These are phyloP conservation scores for Aeoliscus strigatus DNA, from an alignment of 2,797 vertebrate species.

Conservation along the genomic window DNA sequence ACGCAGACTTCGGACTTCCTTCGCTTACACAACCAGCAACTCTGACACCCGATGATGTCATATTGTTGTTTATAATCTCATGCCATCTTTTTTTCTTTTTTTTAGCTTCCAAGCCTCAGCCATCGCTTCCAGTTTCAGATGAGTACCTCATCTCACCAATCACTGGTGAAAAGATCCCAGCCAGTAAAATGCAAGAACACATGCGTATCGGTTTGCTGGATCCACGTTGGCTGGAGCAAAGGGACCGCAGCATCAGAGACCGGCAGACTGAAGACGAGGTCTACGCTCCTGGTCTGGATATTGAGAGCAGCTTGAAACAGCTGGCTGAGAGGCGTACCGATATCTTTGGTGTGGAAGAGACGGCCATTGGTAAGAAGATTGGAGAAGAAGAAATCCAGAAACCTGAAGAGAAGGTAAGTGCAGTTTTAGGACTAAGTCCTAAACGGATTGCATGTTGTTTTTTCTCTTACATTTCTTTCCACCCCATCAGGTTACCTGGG, in stretches of 20 bases:
- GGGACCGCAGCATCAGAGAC: constrained; percentile 92
- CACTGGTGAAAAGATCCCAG: constrained; percentile 95
- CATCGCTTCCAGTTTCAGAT: constrained; percentile 75
- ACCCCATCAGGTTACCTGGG: constrained; percentile 89
- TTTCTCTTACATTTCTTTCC: not conserved
- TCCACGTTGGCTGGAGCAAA: constrained; percentile 96
- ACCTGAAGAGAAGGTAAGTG: constrained; percentile 92
- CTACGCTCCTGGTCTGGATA: constrained; percentile 97
- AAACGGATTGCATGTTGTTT: not conserved
- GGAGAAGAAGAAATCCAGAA: constrained; percentile 99
- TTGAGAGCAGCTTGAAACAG: constrained; percentile 98
- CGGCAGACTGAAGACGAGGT: constrained; percentile 97
- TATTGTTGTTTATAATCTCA: not conserved
- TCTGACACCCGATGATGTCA: not conserved
- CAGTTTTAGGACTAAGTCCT: not conserved
- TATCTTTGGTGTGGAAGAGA: constrained; percentile 98
- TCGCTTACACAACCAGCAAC: too few species aligned
- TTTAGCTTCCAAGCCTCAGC: constrained; percentile 85
- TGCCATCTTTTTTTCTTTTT: too few species aligned
- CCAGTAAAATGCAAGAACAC: constrained; percentile 99
- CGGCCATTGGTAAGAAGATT: constrained; percentile 98
- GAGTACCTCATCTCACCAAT: constrained; percentile 98
- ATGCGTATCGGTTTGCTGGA: constrained; percentile 98
- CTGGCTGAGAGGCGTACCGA: constrained; percentile 98
- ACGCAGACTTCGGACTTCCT: too few species aligned